Evolutionary conservation across 2,797 vertebrate genomes (phyloP), one percentile per base, ranked within the genome.

Genomic region (Phylloscopus collybita): DNA sequence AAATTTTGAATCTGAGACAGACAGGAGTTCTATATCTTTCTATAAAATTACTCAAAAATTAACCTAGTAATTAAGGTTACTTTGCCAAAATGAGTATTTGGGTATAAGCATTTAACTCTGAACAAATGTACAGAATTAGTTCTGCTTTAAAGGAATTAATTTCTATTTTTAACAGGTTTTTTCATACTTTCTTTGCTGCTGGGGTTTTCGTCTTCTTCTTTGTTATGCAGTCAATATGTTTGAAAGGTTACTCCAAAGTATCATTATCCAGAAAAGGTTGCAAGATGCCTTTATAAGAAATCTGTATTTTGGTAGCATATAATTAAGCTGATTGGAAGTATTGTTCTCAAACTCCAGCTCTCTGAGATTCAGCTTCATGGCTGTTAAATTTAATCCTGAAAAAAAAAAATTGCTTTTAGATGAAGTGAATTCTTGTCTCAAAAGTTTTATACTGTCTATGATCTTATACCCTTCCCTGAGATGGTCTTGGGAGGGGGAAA

Each of bases 261-360:
- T 56, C 32, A 30, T 86, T 88, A 86, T 60, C 38, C 16, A 20
- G 84, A 89, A 87, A 91, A 94, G 49, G 10, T 66, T 74, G 66
- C 20, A 67, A 38, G 34, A 86, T 47, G 27, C 12, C 36, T 93
- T 83, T 32, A 42, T 30, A 69, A 57, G 30, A 90, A 47, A n/a
- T 74, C 16, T 76, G 16, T 78, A 85, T 72, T 91, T 93, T 70
- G n/a, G 49, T 60, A 73, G 42, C 29, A n/a, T 73, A 56, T 89
- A 91, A 94, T 94, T 94, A 96, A 36, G 23, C 20, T 94, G 88
- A 96, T 81, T 95, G 59, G 59, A 95, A 91, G 44, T 56, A 82
- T 65, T 80, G 47, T 62, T 95, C 42, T 69, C 36, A 72, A 44
- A 66, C 13, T 19, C 10, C 50, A 50, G 30, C 10, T 65, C 44